Conservation (phyloP, 64 coral and sea anemone species). For the Montipora efflorescens region DNA sequence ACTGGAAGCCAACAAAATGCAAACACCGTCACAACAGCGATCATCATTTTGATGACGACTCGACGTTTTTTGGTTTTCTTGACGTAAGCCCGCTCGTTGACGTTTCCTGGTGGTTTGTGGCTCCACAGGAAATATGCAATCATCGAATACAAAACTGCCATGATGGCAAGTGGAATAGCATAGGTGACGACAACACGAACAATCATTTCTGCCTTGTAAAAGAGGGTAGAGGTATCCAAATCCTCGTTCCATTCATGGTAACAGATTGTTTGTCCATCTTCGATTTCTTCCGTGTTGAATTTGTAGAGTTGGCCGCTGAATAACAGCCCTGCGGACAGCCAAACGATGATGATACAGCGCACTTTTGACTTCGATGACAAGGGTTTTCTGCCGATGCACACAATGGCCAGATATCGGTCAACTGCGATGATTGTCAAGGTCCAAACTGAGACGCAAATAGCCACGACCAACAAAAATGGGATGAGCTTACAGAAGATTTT, state of each 20-base stretch:
- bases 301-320: slow-evolving; percentile 44
- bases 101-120: slow-evolving; percentile 50
- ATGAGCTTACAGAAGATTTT: slow-evolving; percentile 58
- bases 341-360: slow-evolving; percentile 32
- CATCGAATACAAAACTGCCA: slow-evolving; percentile 40
- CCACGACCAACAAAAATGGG: background rate
- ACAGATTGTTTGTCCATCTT: background rate
- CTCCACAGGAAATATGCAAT: slow-evolving; percentile 49
- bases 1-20: slow-evolving; percentile 71
- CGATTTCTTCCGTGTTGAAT: background rate
- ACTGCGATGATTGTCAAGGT: slow-evolving; percentile 49
- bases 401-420: slow-evolving; percentile 62
- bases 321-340: slow-evolving; percentile 29
- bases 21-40: slow-evolving; percentile 62
- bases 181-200: slow-evolving; percentile 54
- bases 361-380: slow-evolving; percentile 16
- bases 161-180: slow-evolving; percentile 35
- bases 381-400: slow-evolving; percentile 8
- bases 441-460: slow-evolving; percentile 51
- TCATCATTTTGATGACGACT: slow-evolving; percentile 70
- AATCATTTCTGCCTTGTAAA: slow-evolving; percentile 56
- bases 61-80: slow-evolving; percentile 43
- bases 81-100: background rate
- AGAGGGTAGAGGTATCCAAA: background rate
- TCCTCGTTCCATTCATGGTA: background rate